Evolutionary conservation across 2,888 invertebrate species (phyloP).

Genomic region (Caradrina kadenii): DNA sequence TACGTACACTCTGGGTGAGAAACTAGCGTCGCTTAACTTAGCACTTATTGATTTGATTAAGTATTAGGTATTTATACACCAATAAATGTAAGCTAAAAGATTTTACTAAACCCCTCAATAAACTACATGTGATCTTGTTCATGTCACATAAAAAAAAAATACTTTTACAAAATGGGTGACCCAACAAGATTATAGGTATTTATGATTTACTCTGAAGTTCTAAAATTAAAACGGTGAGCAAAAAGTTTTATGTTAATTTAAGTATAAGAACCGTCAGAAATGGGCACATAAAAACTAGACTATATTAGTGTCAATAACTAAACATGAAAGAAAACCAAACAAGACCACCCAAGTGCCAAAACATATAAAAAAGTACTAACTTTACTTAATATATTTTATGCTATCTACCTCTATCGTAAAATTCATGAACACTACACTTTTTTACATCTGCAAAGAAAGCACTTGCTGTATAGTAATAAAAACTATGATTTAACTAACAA

Average conservation of each 20-base stretch:
- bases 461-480: slow-evolving; percentile 23
- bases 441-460: slow-evolving; percentile 24
- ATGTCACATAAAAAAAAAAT: neutral
- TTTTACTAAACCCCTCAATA: no score
- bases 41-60: neutral
- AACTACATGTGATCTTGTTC: no score
- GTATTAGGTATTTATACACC: no score
- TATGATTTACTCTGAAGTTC: neutral
- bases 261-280: neutral
- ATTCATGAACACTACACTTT: slow-evolving; percentile 31
- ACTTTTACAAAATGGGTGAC: neutral
- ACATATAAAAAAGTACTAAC: slow-evolving; percentile 27
- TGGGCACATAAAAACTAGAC: slow-evolving; percentile 1
- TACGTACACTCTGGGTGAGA: slow-evolving; percentile 13
- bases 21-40: slow-evolving; percentile 16
- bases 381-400: slow-evolving; percentile 33
- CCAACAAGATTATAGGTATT: neutral
- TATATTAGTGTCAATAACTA: slow-evolving; percentile 1
- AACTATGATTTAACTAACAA: slow-evolving; percentile 16
- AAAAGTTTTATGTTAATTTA: neutral
- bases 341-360: slow-evolving; percentile 20
- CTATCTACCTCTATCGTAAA: slow-evolving; percentile 27
- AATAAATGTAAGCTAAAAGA: no score
- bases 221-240: neutral
- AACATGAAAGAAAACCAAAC: slow-evolving; percentile 17